Evolutionary conservation across 2,113 vertebrate species (phyloP), one percentile per base, ranked within the genome.

Genomic region (Dendrocopos noguchii): DNA sequence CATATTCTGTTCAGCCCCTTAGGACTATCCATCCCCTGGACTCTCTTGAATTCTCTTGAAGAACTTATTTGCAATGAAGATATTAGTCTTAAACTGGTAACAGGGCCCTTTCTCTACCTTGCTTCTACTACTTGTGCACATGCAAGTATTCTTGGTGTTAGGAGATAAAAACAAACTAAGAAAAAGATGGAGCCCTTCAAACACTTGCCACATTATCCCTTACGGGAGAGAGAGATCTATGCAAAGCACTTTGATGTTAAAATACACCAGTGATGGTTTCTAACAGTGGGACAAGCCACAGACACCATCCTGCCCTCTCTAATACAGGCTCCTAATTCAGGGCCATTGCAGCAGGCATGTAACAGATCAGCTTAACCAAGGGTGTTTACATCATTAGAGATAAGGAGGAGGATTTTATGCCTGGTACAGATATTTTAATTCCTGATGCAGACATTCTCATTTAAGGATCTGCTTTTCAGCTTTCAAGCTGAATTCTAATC

Each of bases 401-500:
- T 93, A 97, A 98, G 93, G 95, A 98, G 96, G 96, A 96, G 96
- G 97, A 93, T 96, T 97, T 97, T 91, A 72, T 92, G 85, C 80
- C 88, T 78, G 91, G 64, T 82, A 89, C 53, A 65, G 93, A 94
- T 93, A 96, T 96, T 96, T 97, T 96, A 95, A 97, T 98, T 97
- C 95, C 92, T 95, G 96, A 95, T 8, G 6, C 74, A 96, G 95
- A 80, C 95, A 82, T 86, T 93, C 90, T 97, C 88, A 86, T 93
- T 97, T 97, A 97, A 96, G 75, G 93, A 96, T 97, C 95, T 97
- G 95, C 91, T 97, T 97, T 95, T 95, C 94, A 86, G 94, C 95
- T 97, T 97, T 97, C 97, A 95, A 96, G 92, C 68, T 95, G 93
- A 97, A 98, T 97, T 98, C 94, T 97, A 98, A 98, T 97, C 96